Conservation (phyloP, 2,113 vertebrate genomes). For the Ctenomys sociabilis region DNA sequence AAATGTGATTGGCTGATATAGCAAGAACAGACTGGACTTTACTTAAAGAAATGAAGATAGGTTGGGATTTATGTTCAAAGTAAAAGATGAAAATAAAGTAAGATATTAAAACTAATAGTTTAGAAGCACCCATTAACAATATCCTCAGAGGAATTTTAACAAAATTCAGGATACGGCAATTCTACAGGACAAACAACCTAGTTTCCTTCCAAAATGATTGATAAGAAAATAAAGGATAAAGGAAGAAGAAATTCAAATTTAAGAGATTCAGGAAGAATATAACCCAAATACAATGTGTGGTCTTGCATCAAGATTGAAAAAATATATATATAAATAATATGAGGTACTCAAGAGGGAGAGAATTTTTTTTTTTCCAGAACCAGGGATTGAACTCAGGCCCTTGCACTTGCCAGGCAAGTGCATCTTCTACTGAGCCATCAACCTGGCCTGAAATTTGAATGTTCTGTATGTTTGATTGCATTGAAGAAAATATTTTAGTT, state of each 20-base stretch:
- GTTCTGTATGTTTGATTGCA: neutral
- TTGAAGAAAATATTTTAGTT: constrained; percentile 25
- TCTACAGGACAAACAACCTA: constrained; percentile 1
- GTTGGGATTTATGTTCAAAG: constrained; percentile 24
- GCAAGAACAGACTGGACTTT: neutral
- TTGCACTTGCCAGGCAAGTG: too few species aligned
- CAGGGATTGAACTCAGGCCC: too few species aligned
- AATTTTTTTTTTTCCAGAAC: too few species aligned
- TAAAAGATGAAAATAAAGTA: constrained; percentile 51
- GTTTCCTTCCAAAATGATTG: constrained; percentile 31
- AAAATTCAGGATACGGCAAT: constrained; percentile 30
- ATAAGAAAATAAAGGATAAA: constrained; percentile 9
- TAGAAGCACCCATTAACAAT: neutral
- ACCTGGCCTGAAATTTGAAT: constrained; percentile 30
- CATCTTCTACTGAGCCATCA: too few species aligned
- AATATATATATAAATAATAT: neutral
- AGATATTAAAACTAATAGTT: constrained; percentile 19
- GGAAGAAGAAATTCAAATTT: constrained; percentile 11
- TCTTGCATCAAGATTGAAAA: neutral
- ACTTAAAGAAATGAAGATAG: neutral
- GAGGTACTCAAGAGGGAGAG: neutral
- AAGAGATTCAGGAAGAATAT: constrained; percentile 24
- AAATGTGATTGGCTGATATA: neutral
- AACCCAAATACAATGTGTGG: neutral
- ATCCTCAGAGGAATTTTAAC: neutral